These are phyloP conservation scores for Struthidea cinerea DNA, from an alignment of 2,113 vertebrate genomes.

Conservation along the genomic window DNA sequence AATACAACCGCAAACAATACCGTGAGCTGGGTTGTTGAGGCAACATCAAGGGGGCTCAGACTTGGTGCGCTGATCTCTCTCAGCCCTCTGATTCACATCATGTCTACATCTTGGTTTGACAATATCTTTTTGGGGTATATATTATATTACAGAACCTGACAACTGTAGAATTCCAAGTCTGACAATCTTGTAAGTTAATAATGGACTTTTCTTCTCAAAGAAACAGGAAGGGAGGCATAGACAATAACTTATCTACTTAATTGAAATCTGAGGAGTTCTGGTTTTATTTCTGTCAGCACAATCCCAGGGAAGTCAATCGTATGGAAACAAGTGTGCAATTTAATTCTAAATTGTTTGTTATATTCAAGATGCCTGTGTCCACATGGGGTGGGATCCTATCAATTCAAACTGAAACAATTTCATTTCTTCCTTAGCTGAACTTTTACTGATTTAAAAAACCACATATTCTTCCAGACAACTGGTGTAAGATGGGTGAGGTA, in stretches of 20 bases:
- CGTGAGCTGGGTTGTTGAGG: neutral
- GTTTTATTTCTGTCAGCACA: conserved; percentile 38
- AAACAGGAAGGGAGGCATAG: conserved; percentile 1
- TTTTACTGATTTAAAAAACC: neutral
- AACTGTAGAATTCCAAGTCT: neutral
- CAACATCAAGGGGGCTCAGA: neutral
- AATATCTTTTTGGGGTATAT: neutral
- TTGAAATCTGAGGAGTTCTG: conserved; percentile 15
- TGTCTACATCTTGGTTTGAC: neutral
- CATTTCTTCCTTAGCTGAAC: neutral
- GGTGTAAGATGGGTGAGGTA: neutral
- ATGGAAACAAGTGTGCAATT: conserved; percentile 12
- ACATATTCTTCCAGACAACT: neutral
- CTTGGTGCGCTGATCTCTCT: neutral
- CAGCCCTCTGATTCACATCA: neutral
- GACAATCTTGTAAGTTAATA: conserved; percentile 9
- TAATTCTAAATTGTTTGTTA: conserved; percentile 30
- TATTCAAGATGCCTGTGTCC: neutral
- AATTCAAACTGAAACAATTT: neutral
- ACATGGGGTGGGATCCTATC: neutral
- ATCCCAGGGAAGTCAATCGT: conserved; percentile 29
- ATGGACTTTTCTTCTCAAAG: neutral
- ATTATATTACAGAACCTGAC: neutral
- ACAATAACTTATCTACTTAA: conserved; percentile 28
- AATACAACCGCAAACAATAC: neutral